phyloP scores from a whole-genome alignment of 2,888 invertebrate species.

The Crossocerus cetratus region DNA sequence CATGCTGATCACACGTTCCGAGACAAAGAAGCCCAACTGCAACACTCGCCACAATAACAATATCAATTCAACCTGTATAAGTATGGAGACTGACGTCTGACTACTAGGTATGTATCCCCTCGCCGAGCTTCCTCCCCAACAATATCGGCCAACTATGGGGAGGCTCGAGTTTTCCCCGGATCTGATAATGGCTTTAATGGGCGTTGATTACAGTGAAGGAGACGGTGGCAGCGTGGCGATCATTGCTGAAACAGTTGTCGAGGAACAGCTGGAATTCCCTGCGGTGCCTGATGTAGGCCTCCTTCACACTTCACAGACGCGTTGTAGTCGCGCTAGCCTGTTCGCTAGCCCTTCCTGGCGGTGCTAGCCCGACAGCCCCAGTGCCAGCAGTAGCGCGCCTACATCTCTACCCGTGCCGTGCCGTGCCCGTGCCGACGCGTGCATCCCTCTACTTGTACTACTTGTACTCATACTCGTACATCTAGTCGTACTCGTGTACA shows the following conservation, averaged over 20 bases:
- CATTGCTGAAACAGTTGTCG: slow-evolving; percentile 69
- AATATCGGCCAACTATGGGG: no score
- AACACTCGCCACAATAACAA: slow-evolving; percentile 87
- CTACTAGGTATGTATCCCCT: slow-evolving; percentile 84
- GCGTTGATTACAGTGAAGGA: slow-evolving; percentile 79
- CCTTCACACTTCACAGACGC: slow-evolving; percentile 57
- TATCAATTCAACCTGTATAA: slow-evolving; percentile 86
- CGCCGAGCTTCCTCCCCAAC: background rate
- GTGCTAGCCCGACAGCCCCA: background rate
- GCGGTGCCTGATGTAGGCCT: slow-evolving; percentile 75
- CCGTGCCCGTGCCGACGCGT: background rate
- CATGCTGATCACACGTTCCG: slow-evolving; percentile 82
- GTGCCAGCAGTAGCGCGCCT: slow-evolving; percentile 23
- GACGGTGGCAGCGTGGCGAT: slow-evolving; percentile 79
- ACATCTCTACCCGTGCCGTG: slow-evolving; percentile 7
- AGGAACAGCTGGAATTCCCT: slow-evolving; percentile 69
- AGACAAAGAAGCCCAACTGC: slow-evolving; percentile 84
- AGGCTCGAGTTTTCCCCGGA: background rate
- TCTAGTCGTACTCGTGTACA: no score
- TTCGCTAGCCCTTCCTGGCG: slow-evolving; percentile 14
- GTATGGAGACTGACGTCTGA: slow-evolving; percentile 97
- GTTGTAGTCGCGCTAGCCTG: slow-evolving; percentile 52
- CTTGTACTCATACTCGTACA: no score
- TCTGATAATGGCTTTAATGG: background rate
- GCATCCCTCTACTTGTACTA: background rate